phyloP scores from a whole-genome alignment of 2,113 vertebrate species.

The Macrotis lagotis region DNA sequence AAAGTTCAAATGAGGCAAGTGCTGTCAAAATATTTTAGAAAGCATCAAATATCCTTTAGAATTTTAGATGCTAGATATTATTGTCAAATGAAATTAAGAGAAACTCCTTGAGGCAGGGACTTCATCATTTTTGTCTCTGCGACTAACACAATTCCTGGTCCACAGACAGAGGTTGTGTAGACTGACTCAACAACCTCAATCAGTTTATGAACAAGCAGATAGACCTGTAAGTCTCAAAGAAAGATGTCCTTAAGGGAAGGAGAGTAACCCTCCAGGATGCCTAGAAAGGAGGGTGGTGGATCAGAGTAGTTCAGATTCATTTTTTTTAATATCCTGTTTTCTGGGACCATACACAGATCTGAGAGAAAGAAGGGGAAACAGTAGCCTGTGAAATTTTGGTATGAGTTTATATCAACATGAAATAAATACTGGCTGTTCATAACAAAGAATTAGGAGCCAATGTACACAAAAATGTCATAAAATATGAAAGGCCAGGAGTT shows the following conservation, averaged over 20 bases:
- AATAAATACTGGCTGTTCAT: slow-evolving; percentile 14
- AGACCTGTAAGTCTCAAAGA: not conserved
- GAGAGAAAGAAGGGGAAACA: slow-evolving; percentile 35
- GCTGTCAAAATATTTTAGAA: not conserved
- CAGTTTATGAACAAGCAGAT: slow-evolving; percentile 14
- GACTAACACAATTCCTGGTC: not conserved
- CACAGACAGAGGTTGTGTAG: not conserved
- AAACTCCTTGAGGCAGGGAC: not conserved
- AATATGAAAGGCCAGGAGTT: slow-evolving; percentile 43
- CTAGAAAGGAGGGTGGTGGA: not conserved
- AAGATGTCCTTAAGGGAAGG: not conserved
- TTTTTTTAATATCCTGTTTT: not conserved
- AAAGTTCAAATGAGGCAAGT: not conserved
- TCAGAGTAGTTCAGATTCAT: not conserved
- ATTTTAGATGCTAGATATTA: not conserved
- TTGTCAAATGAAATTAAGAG: not conserved
- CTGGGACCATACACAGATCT: slow-evolving; percentile 4
- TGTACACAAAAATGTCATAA: slow-evolving; percentile 44
- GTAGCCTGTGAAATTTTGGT: slow-evolving; percentile 45
- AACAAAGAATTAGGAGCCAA: slow-evolving; percentile 37
- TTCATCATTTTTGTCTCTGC: not conserved
- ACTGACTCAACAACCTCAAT: not conserved
- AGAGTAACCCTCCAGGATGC: not conserved
- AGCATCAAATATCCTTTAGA: not conserved
- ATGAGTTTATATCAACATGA: slow-evolving; percentile 62